These are phyloP conservation scores for Altica lythri DNA, from an alignment of 2,888 invertebrate genomes.

Conservation along the genomic window DNA sequence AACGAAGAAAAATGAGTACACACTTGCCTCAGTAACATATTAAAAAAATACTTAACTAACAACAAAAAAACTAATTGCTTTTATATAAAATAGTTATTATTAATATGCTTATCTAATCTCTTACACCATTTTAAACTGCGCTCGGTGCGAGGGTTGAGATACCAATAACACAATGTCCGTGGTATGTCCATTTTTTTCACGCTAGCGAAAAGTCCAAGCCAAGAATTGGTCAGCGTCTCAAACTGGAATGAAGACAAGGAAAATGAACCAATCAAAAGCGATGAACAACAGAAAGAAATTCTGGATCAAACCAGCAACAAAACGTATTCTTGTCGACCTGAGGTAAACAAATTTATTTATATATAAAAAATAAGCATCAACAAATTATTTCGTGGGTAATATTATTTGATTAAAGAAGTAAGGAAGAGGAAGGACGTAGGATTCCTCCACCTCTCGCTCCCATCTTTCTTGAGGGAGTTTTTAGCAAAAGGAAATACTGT, in stretches of 20 bases:
- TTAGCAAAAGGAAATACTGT: too few relatives aligned
- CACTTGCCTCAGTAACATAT: too few relatives aligned
- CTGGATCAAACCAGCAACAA: conserved; percentile 37
- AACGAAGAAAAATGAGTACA: too few relatives aligned
- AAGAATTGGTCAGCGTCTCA: conserved; percentile 14
- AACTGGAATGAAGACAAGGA: conserved; percentile 31
- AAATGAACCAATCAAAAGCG: conserved; percentile 40
- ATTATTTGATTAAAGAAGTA: too few relatives aligned
- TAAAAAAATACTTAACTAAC: too few relatives aligned
- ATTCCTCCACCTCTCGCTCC: too few relatives aligned
- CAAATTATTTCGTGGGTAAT: too few relatives aligned
- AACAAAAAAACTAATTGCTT: background rate
- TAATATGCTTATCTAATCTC: conserved; percentile 21
- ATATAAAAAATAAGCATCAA: too few relatives aligned
- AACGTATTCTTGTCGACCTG: conserved; percentile 40
- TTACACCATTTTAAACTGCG: conserved; percentile 14
- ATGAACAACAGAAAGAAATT: conserved; percentile 22
- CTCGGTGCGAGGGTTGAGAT: conserved; percentile 37
- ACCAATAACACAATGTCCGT: conserved; percentile 45
- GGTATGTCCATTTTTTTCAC: conserved; percentile 45
- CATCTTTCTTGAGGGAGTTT: too few relatives aligned
- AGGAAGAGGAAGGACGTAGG: too few relatives aligned
- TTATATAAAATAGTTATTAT: background rate
- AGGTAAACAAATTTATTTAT: conserved; percentile 39
- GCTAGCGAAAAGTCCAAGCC: conserved; percentile 45